Percentiles rank a stretch among this genome's conserved stretches.
Evolutionary conservation across 2,797 vertebrate genomes (phyloP).

Genomic region (Phataginus tetradactyla): DNA sequence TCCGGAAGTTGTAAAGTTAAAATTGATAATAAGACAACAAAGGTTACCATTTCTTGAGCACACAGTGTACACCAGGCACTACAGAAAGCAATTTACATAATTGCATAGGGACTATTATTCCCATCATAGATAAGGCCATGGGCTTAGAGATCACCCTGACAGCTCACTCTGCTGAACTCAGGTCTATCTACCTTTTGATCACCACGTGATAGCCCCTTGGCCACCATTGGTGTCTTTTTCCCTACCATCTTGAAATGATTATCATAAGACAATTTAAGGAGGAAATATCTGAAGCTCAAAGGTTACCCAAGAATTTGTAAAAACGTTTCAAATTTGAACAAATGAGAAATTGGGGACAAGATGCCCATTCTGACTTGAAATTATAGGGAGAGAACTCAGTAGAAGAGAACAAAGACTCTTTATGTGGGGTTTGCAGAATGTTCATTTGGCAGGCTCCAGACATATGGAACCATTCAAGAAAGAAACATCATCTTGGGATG

Average conservation of each 20-base stretch:
- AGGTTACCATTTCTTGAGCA: background rate
- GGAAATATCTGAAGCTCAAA: conserved; percentile 78
- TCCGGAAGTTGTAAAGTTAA: conserved; percentile 30
- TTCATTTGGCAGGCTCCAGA: conserved; percentile 73
- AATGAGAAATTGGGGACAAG: conserved; percentile 69
- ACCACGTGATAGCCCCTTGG: background rate
- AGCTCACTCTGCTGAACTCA: background rate
- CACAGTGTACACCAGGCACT: background rate
- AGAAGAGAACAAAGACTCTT: conserved; percentile 67
- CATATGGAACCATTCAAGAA: conserved; percentile 85
- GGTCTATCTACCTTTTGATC: background rate
- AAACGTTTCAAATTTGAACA: conserved; percentile 70
- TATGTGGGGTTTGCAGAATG: conserved; percentile 69
- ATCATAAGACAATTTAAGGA: conserved; percentile 64
- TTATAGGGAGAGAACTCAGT: conserved; percentile 47
- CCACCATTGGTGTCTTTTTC: conserved; percentile 67
- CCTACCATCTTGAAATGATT: conserved; percentile 79
- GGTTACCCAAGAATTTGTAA: conserved; percentile 75
- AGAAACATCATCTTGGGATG: conserved; percentile 80
- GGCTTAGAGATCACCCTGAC: background rate
- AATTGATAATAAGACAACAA: background rate
- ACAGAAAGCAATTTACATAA: background rate
- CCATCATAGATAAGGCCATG: background rate
- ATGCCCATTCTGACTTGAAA: conserved; percentile 76
- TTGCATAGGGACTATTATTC: background rate